Evolutionary conservation across 2,113 vertebrate genomes (phyloP), one percentile per base, ranked within the genome.

Genomic region (Perca schrenkii): DNA sequence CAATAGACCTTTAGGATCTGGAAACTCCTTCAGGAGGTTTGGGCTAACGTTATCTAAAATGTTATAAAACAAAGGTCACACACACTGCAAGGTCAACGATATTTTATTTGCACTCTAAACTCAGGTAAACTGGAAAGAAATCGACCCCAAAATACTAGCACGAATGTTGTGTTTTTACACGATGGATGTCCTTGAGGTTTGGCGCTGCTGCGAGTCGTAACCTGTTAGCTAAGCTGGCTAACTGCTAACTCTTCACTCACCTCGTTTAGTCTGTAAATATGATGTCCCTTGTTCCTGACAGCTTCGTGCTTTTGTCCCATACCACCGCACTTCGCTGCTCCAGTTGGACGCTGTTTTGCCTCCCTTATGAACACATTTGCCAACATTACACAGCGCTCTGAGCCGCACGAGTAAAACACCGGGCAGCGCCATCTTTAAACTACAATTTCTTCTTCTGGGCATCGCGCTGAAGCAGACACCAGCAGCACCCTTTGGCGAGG

Each of bases 1-100:
- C 72, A 99, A 92, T 12, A 99, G 95, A 75, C 90, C 91, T 93
- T 99, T 99, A 3, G 98, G 96, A 61, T 98, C 94, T 68, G 97
- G 98, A 82, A 99, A 99, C 84, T 99, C 96, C 89, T 95, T 96
- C 73, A 98, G 74, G 34, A 97, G 93, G 75, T 96, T 91, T 46
- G 89, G 69, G 28, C 84, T 91, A 19, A 3, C 7, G 47, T 84
- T 66, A 77, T 87, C 96, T 96, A 82, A 52, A 56, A 0, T 54
- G 17, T 14, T 40, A 82, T 31, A 74, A 68, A 65, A 57, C 0
- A 65, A 12, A 28, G 7, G 34, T 25, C 25, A 78, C 15, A 49
- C 28, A 69, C 4, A 68, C 0, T 34, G 34, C 4, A 61, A 4
- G 13, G 25, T 64, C 0, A 50, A 21, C 6, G 1, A 1, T 3